These are phyloP conservation scores for Apostichopus parvimensis DNA, from an alignment of 35 echinoderm and acorn worm species.

Conservation along the genomic window DNA sequence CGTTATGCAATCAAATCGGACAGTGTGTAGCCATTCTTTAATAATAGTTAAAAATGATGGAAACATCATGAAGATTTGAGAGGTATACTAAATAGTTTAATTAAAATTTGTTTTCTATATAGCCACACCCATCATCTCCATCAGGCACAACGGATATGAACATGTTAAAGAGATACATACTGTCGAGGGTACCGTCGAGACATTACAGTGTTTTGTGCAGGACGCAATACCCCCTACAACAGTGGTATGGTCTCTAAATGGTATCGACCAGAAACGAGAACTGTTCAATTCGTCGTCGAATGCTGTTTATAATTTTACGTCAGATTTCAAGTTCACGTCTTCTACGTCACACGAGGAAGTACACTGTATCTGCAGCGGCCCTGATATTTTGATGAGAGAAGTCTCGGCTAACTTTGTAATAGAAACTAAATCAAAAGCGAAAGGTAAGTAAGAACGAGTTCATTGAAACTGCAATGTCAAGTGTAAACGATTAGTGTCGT, in stretches of 20 bases:
- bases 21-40: no score
- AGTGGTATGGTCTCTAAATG: not conserved
- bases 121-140: not conserved
- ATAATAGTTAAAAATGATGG: no score
- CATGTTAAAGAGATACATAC: not conserved
- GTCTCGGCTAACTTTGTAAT: not conserved
- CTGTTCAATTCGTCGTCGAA: not conserved
- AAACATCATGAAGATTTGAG: no score
- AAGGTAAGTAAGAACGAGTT: no score
- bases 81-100: no score
- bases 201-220: not conserved
- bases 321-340: not conserved
- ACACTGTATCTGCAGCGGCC: not conserved
- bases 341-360: conserved; percentile 1
- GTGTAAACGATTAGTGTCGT: no score
- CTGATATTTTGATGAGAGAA: not conserved
- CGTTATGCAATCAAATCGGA: no score
- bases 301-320: not conserved
- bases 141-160: not conserved
- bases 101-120: not conserved
- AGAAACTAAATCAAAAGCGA: no score
- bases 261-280: conserved; percentile 5
- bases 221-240: not conserved
- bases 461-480: no score
- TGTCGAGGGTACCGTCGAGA: not conserved